Conservation (phyloP, 1,140 invertebrate species). For the Drosophila littoralis region DNA sequence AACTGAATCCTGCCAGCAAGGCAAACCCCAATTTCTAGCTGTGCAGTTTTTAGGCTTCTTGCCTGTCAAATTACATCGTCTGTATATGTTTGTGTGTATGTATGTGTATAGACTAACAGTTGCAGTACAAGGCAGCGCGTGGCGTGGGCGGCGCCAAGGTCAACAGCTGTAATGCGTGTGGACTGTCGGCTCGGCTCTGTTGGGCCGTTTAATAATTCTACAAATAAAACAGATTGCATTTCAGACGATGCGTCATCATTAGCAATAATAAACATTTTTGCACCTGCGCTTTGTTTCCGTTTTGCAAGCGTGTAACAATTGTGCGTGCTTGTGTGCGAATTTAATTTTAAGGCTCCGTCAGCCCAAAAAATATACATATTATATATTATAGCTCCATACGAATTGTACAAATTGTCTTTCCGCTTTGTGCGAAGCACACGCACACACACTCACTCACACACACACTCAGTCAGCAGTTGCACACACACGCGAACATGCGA, state of each 20-base stretch:
- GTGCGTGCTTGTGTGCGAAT: slow-evolving; percentile 24
- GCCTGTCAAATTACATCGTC: slow-evolving; percentile 1
- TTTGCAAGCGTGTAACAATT: slow-evolving; percentile 44
- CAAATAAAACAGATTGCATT: slow-evolving; percentile 65
- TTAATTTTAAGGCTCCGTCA: slow-evolving; percentile 32
- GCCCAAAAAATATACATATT: slow-evolving; percentile 20
- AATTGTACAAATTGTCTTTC: slow-evolving; percentile 39
- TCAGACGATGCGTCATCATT: slow-evolving; percentile 59
- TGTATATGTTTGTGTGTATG: slow-evolving; percentile 11
- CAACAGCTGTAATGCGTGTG: slow-evolving; percentile 31
- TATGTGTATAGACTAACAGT: slow-evolving; percentile 13
- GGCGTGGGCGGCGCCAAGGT: slow-evolving; percentile 48
- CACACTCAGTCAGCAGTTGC: slow-evolving; percentile 10
- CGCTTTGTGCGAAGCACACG: slow-evolving; percentile 25
- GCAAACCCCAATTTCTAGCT: not conserved
- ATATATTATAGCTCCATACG: slow-evolving; percentile 23
- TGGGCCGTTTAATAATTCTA: slow-evolving; percentile 10
- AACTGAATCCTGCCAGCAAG: not conserved
- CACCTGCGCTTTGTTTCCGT: slow-evolving; percentile 76
- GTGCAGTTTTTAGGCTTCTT: slow-evolving; percentile 3
- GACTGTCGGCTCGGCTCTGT: slow-evolving; percentile 5
- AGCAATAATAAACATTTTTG: slow-evolving; percentile 42
- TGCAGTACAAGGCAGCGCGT: slow-evolving; percentile 40
- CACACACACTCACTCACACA: slow-evolving; percentile 8
- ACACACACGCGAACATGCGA: slow-evolving; percentile 55